Conservation (phyloP, 2,888 invertebrate genomes). For the Ypsolopha scabrella region DNA sequence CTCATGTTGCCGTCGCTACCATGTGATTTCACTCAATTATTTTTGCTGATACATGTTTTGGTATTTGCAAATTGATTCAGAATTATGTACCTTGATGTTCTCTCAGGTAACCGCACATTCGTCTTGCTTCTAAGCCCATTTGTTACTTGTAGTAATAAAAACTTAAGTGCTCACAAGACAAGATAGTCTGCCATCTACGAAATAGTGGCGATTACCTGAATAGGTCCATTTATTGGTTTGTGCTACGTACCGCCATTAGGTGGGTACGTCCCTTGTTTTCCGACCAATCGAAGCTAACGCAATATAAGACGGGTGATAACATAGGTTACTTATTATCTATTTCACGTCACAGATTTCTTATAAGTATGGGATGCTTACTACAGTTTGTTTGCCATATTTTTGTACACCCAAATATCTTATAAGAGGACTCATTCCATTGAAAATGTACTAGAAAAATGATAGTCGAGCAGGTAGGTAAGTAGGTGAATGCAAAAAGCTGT, state of each 20-base stretch:
- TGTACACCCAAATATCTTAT: slow-evolving; percentile 34
- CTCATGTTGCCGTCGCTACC: background rate
- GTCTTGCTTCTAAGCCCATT: too few species aligned
- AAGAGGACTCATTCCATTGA: slow-evolving; percentile 56
- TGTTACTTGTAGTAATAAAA: too few species aligned
- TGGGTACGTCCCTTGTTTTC: background rate
- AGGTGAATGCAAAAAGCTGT: slow-evolving; percentile 66
- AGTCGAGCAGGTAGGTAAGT: slow-evolving; percentile 61
- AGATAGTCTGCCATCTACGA: background rate
- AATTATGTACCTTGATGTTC: background rate
- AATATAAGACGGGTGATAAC: slow-evolving; percentile 2
- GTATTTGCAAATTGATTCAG: background rate
- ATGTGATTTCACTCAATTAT: too few species aligned
- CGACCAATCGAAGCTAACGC: slow-evolving; percentile 2
- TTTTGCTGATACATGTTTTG: background rate
- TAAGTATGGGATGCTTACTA: slow-evolving; percentile 12
- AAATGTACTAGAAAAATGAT: slow-evolving; percentile 35
- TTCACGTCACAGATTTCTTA: slow-evolving; percentile 6
- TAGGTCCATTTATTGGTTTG: background rate
- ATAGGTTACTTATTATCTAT: background rate
- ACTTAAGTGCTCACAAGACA: background rate
- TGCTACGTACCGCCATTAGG: background rate
- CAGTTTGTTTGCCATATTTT: slow-evolving; percentile 50
- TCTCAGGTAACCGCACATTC: too few species aligned
- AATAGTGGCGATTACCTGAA: background rate